phyloP scores from a whole-genome alignment of 2,888 invertebrate species.

The Eugnorisma glareosa region DNA sequence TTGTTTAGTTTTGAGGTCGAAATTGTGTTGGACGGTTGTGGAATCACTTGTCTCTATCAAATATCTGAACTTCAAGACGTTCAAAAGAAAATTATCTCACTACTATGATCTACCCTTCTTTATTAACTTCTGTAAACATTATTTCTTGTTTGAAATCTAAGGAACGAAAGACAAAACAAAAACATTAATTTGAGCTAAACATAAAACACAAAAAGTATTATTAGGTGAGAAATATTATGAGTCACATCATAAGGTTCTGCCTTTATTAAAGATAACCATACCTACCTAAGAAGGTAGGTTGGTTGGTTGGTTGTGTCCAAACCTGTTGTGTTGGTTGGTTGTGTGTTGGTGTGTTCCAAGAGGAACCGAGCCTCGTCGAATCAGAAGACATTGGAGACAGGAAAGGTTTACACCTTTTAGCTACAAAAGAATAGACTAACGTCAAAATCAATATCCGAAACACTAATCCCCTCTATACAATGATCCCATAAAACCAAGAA shows the following conservation, averaged over 20 bases:
- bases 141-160: not conserved
- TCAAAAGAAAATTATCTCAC: not conserved
- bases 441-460: conserved; percentile 19
- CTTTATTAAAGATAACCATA: too few species aligned
- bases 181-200: not conserved
- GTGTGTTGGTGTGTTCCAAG: too few species aligned
- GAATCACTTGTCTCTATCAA: not conserved
- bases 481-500: conserved; percentile 63
- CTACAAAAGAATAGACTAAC: not conserved
- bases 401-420: not conserved
- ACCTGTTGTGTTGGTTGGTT: too few species aligned
- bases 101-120: not conserved
- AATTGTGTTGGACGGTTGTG: not conserved
- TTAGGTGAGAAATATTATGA: not conserved
- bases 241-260: too few species aligned
- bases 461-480: conserved; percentile 21
- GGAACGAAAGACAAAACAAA: not conserved
- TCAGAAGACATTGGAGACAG: conserved; percentile 5
- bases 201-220: not conserved
- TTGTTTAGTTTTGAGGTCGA: not conserved
- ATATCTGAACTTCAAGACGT: not conserved
- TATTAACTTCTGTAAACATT: not conserved
- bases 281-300: too few species aligned
- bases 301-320: too few species aligned
- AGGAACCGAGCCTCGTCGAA: not conserved